Percentiles rank a stretch among this genome's conserved stretches.
Conservation (phyloP, 2,888 invertebrate genomes). For the Rhaphigaster nebulosa region DNA sequence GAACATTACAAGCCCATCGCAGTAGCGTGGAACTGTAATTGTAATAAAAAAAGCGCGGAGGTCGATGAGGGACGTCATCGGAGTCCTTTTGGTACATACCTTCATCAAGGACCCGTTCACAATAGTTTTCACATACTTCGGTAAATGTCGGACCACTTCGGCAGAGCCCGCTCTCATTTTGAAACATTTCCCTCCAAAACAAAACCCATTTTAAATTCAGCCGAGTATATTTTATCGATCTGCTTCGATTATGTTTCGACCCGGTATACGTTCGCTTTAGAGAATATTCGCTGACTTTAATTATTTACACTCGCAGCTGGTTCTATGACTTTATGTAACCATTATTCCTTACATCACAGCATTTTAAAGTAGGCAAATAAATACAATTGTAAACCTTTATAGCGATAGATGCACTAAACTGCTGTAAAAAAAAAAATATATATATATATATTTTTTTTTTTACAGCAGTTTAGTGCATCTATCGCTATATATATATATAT, state of each 20-base stretch:
- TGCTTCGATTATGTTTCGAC: background rate
- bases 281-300: background rate
- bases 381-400: background rate
- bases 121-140: slow-evolving; percentile 21
- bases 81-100: slow-evolving; percentile 20
- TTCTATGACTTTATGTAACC: background rate
- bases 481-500: too few species aligned
- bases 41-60: background rate
- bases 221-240: background rate
- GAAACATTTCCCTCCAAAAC: background rate
- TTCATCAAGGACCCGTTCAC: slow-evolving; percentile 33
- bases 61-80: background rate
- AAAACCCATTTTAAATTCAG: background rate
- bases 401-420: background rate
- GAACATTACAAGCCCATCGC: background rate
- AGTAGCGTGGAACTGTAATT: background rate
- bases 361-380: background rate
- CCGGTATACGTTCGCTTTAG: background rate
- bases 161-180: background rate
- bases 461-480: too few species aligned
- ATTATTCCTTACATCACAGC: background rate
- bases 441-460: too few species aligned
- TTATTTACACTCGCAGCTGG: background rate
- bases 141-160: background rate
- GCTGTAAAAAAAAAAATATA: too few species aligned